A percentile compares a stretch with the other conserved stretches of the same genome.
These are phyloP conservation scores for Cheilosia grossa DNA, from an alignment of 2,888 invertebrate species.

Conservation along the genomic window DNA sequence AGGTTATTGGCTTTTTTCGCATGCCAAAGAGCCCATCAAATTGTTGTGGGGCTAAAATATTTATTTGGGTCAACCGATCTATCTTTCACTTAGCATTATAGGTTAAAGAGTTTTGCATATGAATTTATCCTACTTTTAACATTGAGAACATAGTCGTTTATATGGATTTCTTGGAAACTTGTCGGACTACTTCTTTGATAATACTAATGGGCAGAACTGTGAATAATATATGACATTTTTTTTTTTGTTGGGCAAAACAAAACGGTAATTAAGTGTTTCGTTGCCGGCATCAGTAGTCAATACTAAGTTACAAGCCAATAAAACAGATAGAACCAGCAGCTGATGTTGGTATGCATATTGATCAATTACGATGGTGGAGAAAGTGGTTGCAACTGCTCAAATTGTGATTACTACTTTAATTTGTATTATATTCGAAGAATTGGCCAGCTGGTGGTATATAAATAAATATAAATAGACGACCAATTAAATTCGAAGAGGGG, in stretches of 20 bases:
- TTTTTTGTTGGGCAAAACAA: neutral
- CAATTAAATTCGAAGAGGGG: too few relatives aligned
- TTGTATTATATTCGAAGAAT: too few relatives aligned
- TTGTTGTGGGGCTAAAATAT: slow-evolving; percentile 41
- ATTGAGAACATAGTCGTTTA: neutral
- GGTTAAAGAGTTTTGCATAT: neutral
- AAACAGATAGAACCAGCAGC: too few relatives aligned
- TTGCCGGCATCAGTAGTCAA: neutral
- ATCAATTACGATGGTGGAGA: too few relatives aligned
- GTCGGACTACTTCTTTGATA: slow-evolving; percentile 1
- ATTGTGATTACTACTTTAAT: too few relatives aligned
- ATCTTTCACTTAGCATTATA: slow-evolving; percentile 31
- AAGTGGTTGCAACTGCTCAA: too few relatives aligned
- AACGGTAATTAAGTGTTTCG: neutral
- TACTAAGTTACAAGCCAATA: too few relatives aligned
- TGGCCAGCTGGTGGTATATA: too few relatives aligned
- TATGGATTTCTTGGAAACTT: neutral
- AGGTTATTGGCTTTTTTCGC: slow-evolving; percentile 61
- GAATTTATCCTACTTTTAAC: neutral
- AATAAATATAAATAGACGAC: too few relatives aligned
- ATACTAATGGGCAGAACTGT: neutral
- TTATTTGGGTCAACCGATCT: slow-evolving; percentile 68
- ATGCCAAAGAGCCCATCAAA: slow-evolving; percentile 3
- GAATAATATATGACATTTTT: neutral
- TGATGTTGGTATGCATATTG: too few relatives aligned